Evolutionary conservation across 2,888 invertebrate species (phyloP), one percentile per base, ranked within the genome.

Genomic region (Epinotia nisella): DNA sequence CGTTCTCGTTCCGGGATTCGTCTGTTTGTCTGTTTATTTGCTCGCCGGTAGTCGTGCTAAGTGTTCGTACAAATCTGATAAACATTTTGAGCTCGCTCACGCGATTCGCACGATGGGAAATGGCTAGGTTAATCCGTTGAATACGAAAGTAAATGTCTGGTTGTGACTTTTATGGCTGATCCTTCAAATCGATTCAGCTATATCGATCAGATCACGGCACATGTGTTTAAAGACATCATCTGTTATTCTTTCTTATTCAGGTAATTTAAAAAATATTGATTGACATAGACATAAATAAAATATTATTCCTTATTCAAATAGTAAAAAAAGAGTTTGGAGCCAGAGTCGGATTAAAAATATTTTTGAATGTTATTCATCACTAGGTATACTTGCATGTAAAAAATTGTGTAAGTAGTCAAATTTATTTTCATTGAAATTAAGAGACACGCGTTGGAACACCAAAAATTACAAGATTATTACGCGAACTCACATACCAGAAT

Each of bases 41-140:
- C 71, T 66, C 62, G 49, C 78, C 81, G 80, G 87, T 87, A 87
- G 87, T 81, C 85, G 82, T 84, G 88, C 85, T 82, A 81, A 85
- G 79, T 83, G 88, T 84, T 80, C 75, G 80, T 79, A 87, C 87
- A 83, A 86, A 89, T 88, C 88, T 83, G 88, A 89, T 89, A 88
- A 83, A 81, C 77, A 75, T 76, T 72, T 78, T 75, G 79, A 75
- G 78, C 76, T 79, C 78, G 76, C 83, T 83, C 89, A 89, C 89
- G 88, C 88, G 83, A 88, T 84, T 81, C 78, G 76, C 78, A 78
- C 78, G 76, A 80, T 77, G 79, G 76, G 78, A 69, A 39, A 51
- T 62, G 39, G 62, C 68, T 71, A 68, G 67, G 67, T 67, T 51
- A 19, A 45, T 45, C 53, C 21, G 41, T 15, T 58, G 35, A 70